Percentiles rank a stretch among this genome's conserved stretches.
Evolutionary conservation across 1,140 invertebrate genomes (phyloP).

Genomic region (Ooceraea biroi): DNA sequence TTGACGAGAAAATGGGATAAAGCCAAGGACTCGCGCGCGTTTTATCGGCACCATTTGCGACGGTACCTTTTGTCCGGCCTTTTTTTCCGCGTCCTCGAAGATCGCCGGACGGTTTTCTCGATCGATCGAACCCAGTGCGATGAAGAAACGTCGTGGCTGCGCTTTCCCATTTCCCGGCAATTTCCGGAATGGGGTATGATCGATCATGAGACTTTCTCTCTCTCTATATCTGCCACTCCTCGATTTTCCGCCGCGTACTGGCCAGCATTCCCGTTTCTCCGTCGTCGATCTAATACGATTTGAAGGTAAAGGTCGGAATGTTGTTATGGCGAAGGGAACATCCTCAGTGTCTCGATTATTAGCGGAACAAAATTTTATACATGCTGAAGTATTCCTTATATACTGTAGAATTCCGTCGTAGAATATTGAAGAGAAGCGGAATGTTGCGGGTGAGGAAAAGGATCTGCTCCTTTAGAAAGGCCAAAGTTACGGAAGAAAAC

Average conservation of each 20-base stretch:
- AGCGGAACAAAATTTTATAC: constrained; percentile 21
- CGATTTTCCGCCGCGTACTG: neutral
- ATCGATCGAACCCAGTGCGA: constrained; percentile 39
- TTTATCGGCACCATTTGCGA: constrained; percentile 49
- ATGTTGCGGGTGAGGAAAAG: neutral
- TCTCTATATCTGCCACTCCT: neutral
- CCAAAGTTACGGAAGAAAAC: neutral
- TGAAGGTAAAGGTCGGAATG: constrained; percentile 27
- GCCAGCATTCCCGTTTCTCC: constrained; percentile 6
- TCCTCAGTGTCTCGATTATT: constrained; percentile 11
- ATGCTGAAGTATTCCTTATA: neutral
- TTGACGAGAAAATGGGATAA: constrained; percentile 16
- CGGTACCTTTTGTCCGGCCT: constrained; percentile 42
- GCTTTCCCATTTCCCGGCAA: constrained; percentile 78
- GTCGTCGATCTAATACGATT: constrained; percentile 16
- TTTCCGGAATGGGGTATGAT: constrained; percentile 72
- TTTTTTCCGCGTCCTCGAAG: constrained; percentile 1
- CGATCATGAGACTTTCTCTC: constrained; percentile 66
- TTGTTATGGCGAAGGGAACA: neutral
- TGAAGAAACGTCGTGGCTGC: constrained; percentile 48
- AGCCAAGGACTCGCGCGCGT: constrained; percentile 5
- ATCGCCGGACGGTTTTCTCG: constrained; percentile 5
- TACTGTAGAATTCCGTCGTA: neutral
- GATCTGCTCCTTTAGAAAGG: neutral
- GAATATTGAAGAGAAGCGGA: constrained; percentile 7